phyloP scores from a whole-genome alignment of 2,113 vertebrate genomes.

The Hippocampus comes region DNA sequence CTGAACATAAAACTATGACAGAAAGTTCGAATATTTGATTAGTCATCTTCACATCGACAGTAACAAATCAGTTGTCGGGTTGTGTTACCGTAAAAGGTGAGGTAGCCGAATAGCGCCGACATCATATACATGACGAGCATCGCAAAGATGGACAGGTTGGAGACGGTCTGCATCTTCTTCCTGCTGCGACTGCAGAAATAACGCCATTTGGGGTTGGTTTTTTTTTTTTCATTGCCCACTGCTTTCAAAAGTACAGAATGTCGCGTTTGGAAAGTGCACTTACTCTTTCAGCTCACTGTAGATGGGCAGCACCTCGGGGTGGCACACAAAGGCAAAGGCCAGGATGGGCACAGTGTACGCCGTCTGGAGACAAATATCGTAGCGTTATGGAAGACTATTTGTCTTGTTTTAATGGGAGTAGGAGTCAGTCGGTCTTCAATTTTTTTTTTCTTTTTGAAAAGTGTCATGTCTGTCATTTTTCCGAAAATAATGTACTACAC shows the following conservation, averaged over 20 bases:
- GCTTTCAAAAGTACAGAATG: background rate
- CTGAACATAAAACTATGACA: background rate
- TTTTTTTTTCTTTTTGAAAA: no score
- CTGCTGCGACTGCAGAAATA: constrained; percentile 76
- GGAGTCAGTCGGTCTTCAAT: background rate
- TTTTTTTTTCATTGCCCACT: background rate
- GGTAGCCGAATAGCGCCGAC: constrained; percentile 91
- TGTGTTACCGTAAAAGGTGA: constrained; percentile 87
- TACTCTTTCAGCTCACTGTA: constrained; percentile 99
- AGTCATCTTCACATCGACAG: background rate
- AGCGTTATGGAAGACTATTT: background rate
- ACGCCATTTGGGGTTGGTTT: background rate
- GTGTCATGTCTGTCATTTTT: no score
- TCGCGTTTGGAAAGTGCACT: constrained; percentile 38
- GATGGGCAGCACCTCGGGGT: constrained; percentile 95
- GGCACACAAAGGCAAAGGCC: constrained; percentile 96
- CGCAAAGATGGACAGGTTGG: constrained; percentile 89
- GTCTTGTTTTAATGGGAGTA: background rate
- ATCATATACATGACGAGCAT: constrained; percentile 96
- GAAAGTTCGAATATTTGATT: background rate
- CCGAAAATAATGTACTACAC: no score
- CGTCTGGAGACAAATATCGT: constrained; percentile 72
- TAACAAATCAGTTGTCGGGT: no score
- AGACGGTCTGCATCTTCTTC: constrained; percentile 90
- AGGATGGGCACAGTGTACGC: constrained; percentile 96